Base-by-base conservation (phyloP, 2,113 vertebrate species). In the Parus major region DNA sequence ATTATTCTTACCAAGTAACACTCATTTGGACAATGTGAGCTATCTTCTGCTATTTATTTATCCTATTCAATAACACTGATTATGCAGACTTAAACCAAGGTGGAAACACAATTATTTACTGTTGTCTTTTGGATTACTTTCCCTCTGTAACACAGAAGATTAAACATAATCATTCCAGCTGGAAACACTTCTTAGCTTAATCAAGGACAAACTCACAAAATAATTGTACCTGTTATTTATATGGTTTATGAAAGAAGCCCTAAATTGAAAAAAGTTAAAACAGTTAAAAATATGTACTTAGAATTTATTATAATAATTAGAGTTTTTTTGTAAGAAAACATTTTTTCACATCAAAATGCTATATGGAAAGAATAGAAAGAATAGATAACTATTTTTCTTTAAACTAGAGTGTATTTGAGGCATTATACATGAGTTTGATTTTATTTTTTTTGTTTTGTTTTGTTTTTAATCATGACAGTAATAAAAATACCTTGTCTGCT, bases 151-250 rank as follows among this genome's bases (percentile, higher is more conserved):
- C 64, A 91, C 41, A 95, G 71, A 95, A 96, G 84, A 97, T 96
- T 96, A 96, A 97, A 93, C 50, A 72, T 96, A 97, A 96, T 97
- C 94, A 92, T 96, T 98, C 75, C 89, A 97, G 61, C 63, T 96
- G 86, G 82, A 97, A 98, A 92, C n/a, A 91, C 55, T 92, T 96
- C 86, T 95, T 44, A 78, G 53, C 64, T 94, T 87, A 93, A 93
- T 97, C 91, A 97, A 97, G 92, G 94, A 97, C 95, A 96, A 95
- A 50, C 28, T 97, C 88, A 96, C 72, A 96, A 96, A 97, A 93
- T 93, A 92, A 96, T 95, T 97, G 96, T 95, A 92, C 82, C 75
- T 95, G 57, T 70, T 97, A 93, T 93, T 97, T 84, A 86, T 89
- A 81, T 33, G 39, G 3, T 91, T 91, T 95, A 91, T 80, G 8